Percentiles rank a stretch among this genome's conserved stretches.
These are phyloP conservation scores for Dusona sp. DNA, from an alignment of 2,888 invertebrate genomes.

Conservation along the genomic window DNA sequence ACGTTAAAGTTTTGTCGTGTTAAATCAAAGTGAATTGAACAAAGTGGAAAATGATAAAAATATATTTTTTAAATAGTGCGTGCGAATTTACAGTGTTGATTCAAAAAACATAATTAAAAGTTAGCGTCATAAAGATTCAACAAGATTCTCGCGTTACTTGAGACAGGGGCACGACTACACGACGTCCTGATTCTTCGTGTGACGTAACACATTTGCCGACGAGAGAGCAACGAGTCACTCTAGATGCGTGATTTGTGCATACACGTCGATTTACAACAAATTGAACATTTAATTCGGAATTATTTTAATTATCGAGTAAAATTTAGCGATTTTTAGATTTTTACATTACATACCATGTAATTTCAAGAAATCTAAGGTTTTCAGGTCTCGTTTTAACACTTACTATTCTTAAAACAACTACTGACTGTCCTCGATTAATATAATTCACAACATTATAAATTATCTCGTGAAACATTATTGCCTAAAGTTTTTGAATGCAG, in stretches of 20 bases:
- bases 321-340: neutral
- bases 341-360: too few species aligned
- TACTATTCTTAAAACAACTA: neutral
- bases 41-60: neutral
- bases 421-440: neutral
- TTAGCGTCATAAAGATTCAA: conserved; percentile 8
- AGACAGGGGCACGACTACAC: conserved; percentile 45
- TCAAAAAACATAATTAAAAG: neutral
- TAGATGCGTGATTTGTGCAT: neutral
- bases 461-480: neutral
- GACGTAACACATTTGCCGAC: conserved; percentile 46
- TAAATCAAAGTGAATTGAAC: neutral
- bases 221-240: conserved; percentile 25
- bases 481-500: neutral
- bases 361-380: neutral
- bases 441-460: neutral
- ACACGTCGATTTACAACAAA: neutral
- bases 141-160: conserved; percentile 24
- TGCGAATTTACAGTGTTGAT: neutral
- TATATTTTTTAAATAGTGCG: neutral
- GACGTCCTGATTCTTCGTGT: conserved; percentile 55
- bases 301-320: neutral
- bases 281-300: neutral
- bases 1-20: neutral
- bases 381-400: neutral